Conservation (phyloP, 2,113 vertebrate genomes). For the Sapayoa aenigma region DNA sequence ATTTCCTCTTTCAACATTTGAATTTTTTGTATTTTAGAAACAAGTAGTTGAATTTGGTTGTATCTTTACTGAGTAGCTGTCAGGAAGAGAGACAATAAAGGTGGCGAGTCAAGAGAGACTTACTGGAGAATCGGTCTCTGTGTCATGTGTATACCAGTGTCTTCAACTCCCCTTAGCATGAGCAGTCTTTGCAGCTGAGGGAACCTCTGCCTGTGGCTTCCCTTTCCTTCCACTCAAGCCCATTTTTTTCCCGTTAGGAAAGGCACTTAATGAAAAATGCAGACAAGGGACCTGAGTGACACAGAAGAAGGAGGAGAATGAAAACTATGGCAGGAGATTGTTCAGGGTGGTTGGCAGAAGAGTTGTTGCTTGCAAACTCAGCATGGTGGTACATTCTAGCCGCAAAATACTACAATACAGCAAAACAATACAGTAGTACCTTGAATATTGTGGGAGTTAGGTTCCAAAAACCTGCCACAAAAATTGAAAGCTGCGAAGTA, state of each 20-base stretch:
- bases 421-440: neutral
- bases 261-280: neutral
- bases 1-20: neutral
- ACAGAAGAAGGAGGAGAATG: neutral
- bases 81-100: neutral
- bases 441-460: no score
- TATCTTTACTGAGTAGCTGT: neutral
- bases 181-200: neutral
- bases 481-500: no score
- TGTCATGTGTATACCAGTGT: neutral
- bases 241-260: neutral
- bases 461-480: no score
- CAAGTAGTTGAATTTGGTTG: neutral
- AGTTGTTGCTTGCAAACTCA: neutral
- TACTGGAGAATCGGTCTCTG: neutral
- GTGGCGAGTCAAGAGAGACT: neutral
- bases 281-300: neutral
- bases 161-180: neutral
- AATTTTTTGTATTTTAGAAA: neutral
- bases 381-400: neutral
- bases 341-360: neutral
- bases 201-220: neutral
- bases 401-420: neutral
- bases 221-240: neutral
- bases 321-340: fast-evolving